A percentile compares a stretch with the other conserved stretches of the same genome.
phyloP scores from a whole-genome alignment of 2,888 invertebrate genomes.

The Diarsia mendica region DNA sequence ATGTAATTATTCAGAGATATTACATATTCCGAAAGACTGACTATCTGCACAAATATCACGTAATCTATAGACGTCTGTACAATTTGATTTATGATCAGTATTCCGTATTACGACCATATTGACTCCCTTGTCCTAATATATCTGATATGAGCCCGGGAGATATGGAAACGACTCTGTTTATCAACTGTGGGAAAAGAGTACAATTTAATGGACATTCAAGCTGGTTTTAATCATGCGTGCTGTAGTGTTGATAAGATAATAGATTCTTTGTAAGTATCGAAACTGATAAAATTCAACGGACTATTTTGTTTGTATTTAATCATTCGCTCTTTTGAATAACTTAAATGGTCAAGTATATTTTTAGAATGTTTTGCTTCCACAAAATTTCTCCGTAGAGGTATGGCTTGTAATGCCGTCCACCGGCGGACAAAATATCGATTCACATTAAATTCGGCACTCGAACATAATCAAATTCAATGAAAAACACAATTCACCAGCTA shows the following conservation, averaged over 20 bases:
- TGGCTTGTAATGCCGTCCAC: conserved; percentile 1
- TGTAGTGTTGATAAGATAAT: conserved; percentile 61
- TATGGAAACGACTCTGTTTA: conserved; percentile 63
- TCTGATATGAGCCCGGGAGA: conserved; percentile 56
- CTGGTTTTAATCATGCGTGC: conserved; percentile 53
- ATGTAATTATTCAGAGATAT: conserved; percentile 23
- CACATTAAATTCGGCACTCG: conserved; percentile 52
- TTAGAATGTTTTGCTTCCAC: conserved; percentile 4
- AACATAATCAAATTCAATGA: conserved; percentile 60
- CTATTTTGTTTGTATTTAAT: conserved; percentile 40
- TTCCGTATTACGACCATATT: conserved; percentile 47
- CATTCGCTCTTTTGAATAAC: conserved; percentile 29
- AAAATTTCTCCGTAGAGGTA: conserved; percentile 12
- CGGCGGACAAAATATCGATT: conserved; percentile 41
- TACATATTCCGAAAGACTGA: conserved; percentile 21
- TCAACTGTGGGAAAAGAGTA: conserved; percentile 67
- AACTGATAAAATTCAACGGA: conserved; percentile 35
- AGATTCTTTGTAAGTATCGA: conserved; percentile 55
- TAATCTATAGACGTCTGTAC: conserved; percentile 48
- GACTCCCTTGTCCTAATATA: conserved; percentile 54
- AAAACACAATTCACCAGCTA: conserved; percentile 68
- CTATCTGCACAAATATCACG: conserved; percentile 39
- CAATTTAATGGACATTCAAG: conserved; percentile 55
- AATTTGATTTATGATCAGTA: conserved; percentile 55
- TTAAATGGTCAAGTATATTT: conserved; percentile 6